Evolutionary conservation across 2,888 invertebrate species (phyloP).

Genomic region (Drosophila macrospina): DNA sequence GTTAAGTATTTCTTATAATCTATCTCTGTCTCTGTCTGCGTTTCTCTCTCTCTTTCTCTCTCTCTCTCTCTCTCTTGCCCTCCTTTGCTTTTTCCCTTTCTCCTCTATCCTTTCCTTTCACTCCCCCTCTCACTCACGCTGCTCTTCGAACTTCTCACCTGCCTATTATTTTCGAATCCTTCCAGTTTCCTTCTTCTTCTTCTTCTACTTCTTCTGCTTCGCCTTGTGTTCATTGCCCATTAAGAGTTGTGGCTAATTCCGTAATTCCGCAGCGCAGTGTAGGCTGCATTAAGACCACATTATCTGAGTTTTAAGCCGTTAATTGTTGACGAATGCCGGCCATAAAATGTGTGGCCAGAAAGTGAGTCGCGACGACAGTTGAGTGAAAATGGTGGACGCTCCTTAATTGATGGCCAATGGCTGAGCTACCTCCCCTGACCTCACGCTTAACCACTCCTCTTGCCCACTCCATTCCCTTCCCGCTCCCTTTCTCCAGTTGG

Average conservation of each 20-base stretch:
- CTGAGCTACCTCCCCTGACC: neutral
- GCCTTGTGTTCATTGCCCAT: constrained; percentile 21
- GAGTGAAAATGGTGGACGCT: constrained; percentile 65
- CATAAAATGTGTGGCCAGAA: constrained; percentile 42
- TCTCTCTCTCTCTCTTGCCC: too few relatives aligned
- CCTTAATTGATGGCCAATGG: constrained; percentile 59
- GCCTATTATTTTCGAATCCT: neutral
- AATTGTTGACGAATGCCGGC: constrained; percentile 70
- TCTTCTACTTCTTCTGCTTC: constrained; percentile 2
- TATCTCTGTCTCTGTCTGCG: neutral
- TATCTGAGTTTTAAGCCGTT: constrained; percentile 49
- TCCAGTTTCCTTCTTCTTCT: neutral
- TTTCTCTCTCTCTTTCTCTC: constrained; percentile 1
- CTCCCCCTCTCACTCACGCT: too few relatives aligned
- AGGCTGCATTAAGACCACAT: constrained; percentile 43
- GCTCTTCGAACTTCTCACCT: constrained; percentile 1
- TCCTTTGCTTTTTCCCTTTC: neutral
- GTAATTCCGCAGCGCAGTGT: constrained; percentile 24
- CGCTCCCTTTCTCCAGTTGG: too few relatives aligned
- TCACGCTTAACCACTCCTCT: neutral
- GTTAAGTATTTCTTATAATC: too few relatives aligned
- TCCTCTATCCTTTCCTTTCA: neutral
- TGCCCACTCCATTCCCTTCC: too few relatives aligned
- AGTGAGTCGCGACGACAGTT: constrained; percentile 43
- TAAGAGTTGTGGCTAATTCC: constrained; percentile 25